Evolutionary conservation across 2,888 invertebrate genomes (phyloP).

Genomic region (Dastarcus helophoroides): DNA sequence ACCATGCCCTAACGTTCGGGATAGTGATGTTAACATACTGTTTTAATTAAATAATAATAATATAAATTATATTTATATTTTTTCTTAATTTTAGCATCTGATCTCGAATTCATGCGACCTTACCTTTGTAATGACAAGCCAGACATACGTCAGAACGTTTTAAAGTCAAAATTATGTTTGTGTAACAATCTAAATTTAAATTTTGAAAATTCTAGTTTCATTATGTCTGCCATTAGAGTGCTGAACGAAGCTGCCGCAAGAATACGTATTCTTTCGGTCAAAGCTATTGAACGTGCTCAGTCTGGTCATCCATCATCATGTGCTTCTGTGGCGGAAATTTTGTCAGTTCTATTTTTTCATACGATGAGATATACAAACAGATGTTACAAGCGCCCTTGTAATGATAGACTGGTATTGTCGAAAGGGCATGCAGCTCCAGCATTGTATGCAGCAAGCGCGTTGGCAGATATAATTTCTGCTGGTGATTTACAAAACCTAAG

Average conservation of each 20-base stretch:
- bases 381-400: constrained; percentile 7
- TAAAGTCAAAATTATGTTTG: no score
- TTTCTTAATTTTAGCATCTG: no score
- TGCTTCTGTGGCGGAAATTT: constrained; percentile 8
- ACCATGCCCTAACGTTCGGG: no score
- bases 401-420: constrained; percentile 50
- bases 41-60: no score
- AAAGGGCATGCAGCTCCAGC: constrained; percentile 96
- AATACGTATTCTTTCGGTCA: constrained; percentile 8
- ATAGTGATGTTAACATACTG: no score
- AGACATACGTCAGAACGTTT: no score
- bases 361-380: constrained; percentile 7
- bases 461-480: constrained; percentile 73
- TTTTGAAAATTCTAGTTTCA: no score
- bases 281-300: constrained; percentile 4
- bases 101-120: no score
- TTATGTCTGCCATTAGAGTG: no score
- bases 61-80: no score
- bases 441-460: constrained; percentile 94
- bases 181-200: no score
- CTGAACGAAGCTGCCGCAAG: constrained; percentile 8
- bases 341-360: constrained; percentile 7
- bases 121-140: no score
- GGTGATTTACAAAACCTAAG: constrained; percentile 70
- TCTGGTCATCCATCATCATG: constrained; percentile 8